These are phyloP conservation scores for Diplolepis rosae DNA, from an alignment of 2,888 invertebrate species.

Conservation along the genomic window DNA sequence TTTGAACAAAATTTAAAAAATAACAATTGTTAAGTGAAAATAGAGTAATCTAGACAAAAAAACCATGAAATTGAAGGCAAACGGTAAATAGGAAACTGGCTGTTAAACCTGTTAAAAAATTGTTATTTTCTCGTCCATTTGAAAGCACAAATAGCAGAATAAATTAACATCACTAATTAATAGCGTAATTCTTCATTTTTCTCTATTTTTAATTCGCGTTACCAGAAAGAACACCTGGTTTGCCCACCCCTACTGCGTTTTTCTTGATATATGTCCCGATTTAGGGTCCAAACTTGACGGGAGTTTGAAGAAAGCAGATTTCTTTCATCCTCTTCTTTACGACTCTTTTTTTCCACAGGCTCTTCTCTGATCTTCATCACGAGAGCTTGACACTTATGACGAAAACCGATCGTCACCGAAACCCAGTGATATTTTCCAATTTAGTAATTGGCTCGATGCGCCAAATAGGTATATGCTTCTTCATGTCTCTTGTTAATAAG, in stretches of 20 bases:
- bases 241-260: constrained; percentile 54
- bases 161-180: too few relatives aligned
- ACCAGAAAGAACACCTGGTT: constrained; percentile 57
- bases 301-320: constrained; percentile 51
- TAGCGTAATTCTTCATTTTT: constrained; percentile 40
- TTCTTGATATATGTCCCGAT: constrained; percentile 60
- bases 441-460: constrained; percentile 66
- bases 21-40: too few relatives aligned
- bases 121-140: too few relatives aligned
- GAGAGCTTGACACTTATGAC: constrained; percentile 66
- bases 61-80: too few relatives aligned
- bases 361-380: constrained; percentile 62
- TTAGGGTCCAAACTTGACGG: constrained; percentile 53
- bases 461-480: background rate
- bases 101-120: too few relatives aligned
- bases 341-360: background rate
- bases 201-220: constrained; percentile 48
- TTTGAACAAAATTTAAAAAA: too few relatives aligned
- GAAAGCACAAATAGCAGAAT: too few relatives aligned
- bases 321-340: constrained; percentile 45
- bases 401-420: constrained; percentile 63
- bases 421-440: constrained; percentile 57
- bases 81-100: too few relatives aligned
- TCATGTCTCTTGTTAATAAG: background rate
- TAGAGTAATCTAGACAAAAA: too few relatives aligned